Evolutionary conservation across 2,113 vertebrate genomes (phyloP), one percentile per base, ranked within the genome.

Genomic region (Rhagologus leucostigma): DNA sequence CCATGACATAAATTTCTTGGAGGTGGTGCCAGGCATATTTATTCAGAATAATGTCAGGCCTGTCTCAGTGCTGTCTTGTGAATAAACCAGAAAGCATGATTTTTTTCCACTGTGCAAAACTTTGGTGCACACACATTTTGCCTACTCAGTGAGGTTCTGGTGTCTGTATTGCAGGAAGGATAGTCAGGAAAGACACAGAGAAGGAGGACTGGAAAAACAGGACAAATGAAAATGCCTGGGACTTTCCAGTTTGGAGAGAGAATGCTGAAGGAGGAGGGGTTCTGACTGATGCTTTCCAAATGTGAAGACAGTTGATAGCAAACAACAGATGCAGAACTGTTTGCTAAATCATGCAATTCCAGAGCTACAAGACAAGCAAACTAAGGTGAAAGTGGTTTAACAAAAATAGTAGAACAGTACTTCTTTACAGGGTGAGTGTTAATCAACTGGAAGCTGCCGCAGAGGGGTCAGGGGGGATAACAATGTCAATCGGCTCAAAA

Each of bases 1-100:
- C 93, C 65, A 60, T 96, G 94, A 89, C 89, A 96, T 50, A 60
- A 59, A 91, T 95, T 95, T 93, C 81, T 97, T 93, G 86, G 93
- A 96, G 93, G 89, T 87, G 89, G 89, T 96, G 94, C 94, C 80
- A 96, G 80, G 94, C 77, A 94, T 84, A 92, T 96, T 94, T 94
- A 70, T 85, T 92, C 93, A 87, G 93, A 89, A 76, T 95, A 89
- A 95, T 92, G 79, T 92, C 83, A 95, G 91, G 80, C 73, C 80
- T 95, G 83, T 90, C 91, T 95, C 80, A 71, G 30, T 71, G 68
- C 86, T 93, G 73, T 70, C 79, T 96, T 95, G 84, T 81, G 69
- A 95, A 88, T 79, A 93, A 97, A 95, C 44, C 84, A 93, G 44
- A 89, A 91, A 89, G 52, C 44, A 29, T 67, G 35, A 75, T 60